Conservation (phyloP, 2,113 vertebrate species). For the Brachypteracias leptosomus region DNA sequence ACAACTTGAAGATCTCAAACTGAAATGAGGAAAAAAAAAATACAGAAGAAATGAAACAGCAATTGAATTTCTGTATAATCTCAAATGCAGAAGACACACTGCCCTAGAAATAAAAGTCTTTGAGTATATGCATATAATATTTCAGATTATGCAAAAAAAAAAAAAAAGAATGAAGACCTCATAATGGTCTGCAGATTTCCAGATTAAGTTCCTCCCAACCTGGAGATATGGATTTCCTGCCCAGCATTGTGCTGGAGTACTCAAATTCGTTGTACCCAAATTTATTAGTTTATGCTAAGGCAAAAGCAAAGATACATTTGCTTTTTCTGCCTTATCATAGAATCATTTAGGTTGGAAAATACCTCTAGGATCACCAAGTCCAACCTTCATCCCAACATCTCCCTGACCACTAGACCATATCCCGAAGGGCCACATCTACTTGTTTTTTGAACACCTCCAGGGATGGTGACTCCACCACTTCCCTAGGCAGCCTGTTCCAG, state of each 20-base stretch:
- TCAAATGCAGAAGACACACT: not conserved
- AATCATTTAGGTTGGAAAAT: too few relatives aligned
- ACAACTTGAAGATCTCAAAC: conserved; percentile 18
- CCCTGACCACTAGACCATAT: too few relatives aligned
- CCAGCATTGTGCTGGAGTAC: not conserved
- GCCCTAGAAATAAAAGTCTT: not conserved
- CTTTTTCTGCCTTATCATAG: not conserved
- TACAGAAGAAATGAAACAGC: not conserved
- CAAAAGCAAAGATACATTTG: not conserved
- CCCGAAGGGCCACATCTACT: too few relatives aligned
- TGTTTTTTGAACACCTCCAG: too few relatives aligned
- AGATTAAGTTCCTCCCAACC: not conserved
- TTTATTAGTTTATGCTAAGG: not conserved
- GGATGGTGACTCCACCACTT: too few relatives aligned
- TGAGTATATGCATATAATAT: not conserved
- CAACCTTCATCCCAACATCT: too few relatives aligned
- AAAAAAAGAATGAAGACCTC: not conserved
- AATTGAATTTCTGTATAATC: not conserved
- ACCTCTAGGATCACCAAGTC: too few relatives aligned
- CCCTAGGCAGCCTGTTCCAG: too few relatives aligned
- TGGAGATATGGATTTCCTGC: not conserved
- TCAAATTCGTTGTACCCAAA: not conserved
- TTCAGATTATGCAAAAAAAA: not conserved
- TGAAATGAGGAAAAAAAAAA: not conserved
- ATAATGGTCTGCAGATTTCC: not conserved